These are phyloP conservation scores for Diabrotica virgifera DNA, from an alignment of 1,140 invertebrate genomes.

Conservation along the genomic window DNA sequence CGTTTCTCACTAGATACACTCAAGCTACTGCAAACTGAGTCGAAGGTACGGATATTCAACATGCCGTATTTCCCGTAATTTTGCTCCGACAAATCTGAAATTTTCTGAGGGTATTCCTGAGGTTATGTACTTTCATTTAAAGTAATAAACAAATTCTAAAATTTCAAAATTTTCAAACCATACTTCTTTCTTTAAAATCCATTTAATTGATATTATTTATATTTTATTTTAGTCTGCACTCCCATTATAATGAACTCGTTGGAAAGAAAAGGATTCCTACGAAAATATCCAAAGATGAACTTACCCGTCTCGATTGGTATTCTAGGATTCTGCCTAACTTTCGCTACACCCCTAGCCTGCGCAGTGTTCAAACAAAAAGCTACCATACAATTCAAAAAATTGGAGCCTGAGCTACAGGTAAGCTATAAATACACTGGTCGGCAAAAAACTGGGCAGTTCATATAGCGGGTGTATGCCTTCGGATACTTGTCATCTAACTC, in stretches of 20 bases:
- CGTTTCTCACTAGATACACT: too few relatives aligned
- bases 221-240: constrained; percentile 64
- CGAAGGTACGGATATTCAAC: too few relatives aligned
- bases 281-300: constrained; percentile 55
- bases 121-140: too few relatives aligned
- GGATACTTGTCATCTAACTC: too few relatives aligned
- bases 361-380: constrained; percentile 77
- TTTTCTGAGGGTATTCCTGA: too few relatives aligned
- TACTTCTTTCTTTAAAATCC: too few relatives aligned
- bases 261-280: constrained; percentile 57
- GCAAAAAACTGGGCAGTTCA: not conserved
- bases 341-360: constrained; percentile 81
- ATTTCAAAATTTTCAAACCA: too few relatives aligned
- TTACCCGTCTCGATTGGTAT: constrained; percentile 64
- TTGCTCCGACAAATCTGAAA: too few relatives aligned
- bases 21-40: too few relatives aligned
- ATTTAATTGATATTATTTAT: not conserved
- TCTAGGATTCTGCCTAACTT: constrained; percentile 71
- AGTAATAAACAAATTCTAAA: too few relatives aligned
- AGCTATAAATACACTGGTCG: constrained; percentile 15
- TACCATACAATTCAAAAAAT: constrained; percentile 52
- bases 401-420: constrained; percentile 60
- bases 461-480: too few relatives aligned
- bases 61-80: too few relatives aligned
- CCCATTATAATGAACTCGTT: constrained; percentile 68